Base-by-base conservation (phyloP, 2,888 invertebrate genomes). In the Oasisia sp. region DNA sequence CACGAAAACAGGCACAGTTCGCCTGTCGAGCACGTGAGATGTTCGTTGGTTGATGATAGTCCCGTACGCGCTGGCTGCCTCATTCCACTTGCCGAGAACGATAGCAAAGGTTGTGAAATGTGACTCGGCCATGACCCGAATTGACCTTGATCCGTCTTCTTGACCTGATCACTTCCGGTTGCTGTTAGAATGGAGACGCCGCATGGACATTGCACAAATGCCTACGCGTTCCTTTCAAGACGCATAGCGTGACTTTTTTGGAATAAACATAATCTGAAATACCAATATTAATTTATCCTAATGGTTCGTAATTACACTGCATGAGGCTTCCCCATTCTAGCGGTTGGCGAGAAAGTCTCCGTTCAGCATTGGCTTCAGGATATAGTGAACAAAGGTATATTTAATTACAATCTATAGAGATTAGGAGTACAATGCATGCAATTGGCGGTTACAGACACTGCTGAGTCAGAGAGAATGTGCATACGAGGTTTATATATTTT, bases 61-160 rank as follows among this genome's bases (percentile, higher is more conserved):
- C 74, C 74, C 74, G 74, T 27, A 27, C 2, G 74, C 7, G 74
- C 74, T n/a, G 74, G 74, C 74, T n/a, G 74, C 27, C n/a, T 74
- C 74, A 74, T 74, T 74, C 74, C 74, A 74, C 74, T n/a, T 74
- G 74, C 14, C 74, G 74, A 74, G 74, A 74, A n/a, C 27, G 74
- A 50, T 50, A 9, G 50, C 45, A 14, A 14, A 74, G 74, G 74
- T 74, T 74, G 74, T 74, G n/a, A 74, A 27, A 2, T 27, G 74
- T 74, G 74, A 74, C 27, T 74, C 27, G 74, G 74, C 74, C 74
- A n/a, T 74, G 74, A 74, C 74, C 27, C 27, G 74, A 74, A 19
- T n/a, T n/a, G 27, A n/a, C 74, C 74, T 19, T 74, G 74, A 27
- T 74, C 74, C 74, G 74, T 74, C 74, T 74, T 7, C 74, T 74